Evolutionary conservation across 1,140 invertebrate genomes (phyloP).

Genomic region (Pogonus chalceus): DNA sequence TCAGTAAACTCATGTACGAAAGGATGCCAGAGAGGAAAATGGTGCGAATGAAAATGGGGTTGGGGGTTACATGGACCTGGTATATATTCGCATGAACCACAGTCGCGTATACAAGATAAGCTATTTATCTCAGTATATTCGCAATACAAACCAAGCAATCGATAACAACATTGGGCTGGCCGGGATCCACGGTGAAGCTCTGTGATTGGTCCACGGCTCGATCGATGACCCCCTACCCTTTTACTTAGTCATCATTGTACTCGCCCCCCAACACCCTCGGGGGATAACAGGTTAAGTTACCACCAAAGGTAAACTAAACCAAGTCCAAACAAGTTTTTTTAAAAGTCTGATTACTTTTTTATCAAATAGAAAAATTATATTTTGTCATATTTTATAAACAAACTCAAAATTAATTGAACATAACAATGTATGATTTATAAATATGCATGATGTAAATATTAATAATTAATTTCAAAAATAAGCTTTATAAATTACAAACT

Average conservation of each 20-base stretch:
- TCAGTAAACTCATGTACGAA: no score
- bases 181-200: neutral
- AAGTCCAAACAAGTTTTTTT: no score
- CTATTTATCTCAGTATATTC: neutral
- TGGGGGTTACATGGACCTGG: neutral
- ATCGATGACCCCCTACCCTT: neutral
- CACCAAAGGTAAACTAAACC: neutral
- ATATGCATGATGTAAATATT: no score
- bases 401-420: no score
- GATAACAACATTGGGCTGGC: slow-evolving; percentile 1
- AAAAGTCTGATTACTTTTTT: no score
- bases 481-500: no score
- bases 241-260: neutral
- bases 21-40: no score
- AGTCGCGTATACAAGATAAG: neutral
- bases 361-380: no score
- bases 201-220: neutral
- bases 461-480: no score
- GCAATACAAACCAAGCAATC: neutral
- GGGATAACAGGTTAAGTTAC: neutral
- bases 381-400: no score
- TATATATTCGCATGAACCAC: neutral
- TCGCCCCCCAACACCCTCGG: neutral
- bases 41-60: no score
- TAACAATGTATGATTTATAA: no score